A percentile compares a stretch with the other conserved stretches of the same genome.
These are phyloP conservation scores for Drosophila sp. DNA, from an alignment of 1,140 invertebrate species.

Conservation along the genomic window DNA sequence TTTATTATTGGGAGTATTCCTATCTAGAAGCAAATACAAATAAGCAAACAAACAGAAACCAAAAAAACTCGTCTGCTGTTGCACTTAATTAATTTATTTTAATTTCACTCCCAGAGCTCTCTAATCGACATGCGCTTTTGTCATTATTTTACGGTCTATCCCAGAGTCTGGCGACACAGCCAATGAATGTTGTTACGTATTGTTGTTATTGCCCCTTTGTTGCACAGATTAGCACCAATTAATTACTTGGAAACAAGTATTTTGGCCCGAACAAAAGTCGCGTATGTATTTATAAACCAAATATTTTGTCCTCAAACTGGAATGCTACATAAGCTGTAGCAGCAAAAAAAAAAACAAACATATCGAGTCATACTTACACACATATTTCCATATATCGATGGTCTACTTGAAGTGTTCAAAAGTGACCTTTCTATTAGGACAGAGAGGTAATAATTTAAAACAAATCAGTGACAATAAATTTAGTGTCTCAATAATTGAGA, in stretches of 20 bases:
- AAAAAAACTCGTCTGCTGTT: conserved; percentile 54
- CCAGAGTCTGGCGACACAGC: conserved; percentile 15
- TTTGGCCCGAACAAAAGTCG: neutral
- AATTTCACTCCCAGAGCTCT: conserved; percentile 18
- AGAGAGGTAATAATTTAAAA: neutral
- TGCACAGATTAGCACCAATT: conserved; percentile 54
- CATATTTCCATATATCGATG: neutral
- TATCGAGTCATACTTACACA: neutral
- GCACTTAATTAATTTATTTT: conserved; percentile 61
- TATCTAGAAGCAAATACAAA: conserved; percentile 15
- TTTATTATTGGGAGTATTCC: conserved; percentile 39
- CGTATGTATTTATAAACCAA: conserved; percentile 16
- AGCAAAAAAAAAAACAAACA: neutral
- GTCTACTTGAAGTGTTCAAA: neutral
- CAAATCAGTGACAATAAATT: neutral
- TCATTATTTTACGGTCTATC: conserved; percentile 18
- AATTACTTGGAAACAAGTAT: conserved; percentile 65
- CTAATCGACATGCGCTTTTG: conserved; percentile 24
- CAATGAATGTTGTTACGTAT: conserved; percentile 43
- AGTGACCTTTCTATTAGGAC: neutral
- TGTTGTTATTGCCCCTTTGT: conserved; percentile 39
- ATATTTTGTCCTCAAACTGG: conserved; percentile 20
- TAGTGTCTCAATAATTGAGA: neutral
- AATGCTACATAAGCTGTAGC: neutral
- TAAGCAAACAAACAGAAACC: conserved; percentile 36